A percentile compares a stretch with the other conserved stretches of the same genome.
Evolutionary conservation across 2,113 vertebrate genomes (phyloP).

Genomic region (Callocephalon fimbriatum): DNA sequence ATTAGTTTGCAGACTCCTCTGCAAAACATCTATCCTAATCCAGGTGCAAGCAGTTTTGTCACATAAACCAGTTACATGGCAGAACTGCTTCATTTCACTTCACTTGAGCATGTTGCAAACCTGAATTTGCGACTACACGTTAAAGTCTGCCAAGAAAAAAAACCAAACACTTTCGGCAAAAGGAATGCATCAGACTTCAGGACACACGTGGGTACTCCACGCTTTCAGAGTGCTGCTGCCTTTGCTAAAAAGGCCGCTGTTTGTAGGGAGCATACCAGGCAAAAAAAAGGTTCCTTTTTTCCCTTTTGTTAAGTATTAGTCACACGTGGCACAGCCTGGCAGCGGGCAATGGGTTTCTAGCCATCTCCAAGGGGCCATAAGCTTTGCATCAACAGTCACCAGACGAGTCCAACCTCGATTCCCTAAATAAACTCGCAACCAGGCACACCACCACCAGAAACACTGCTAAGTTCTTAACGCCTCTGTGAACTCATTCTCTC

Average conservation of each 20-base stretch:
- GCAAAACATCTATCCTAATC: neutral
- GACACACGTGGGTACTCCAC: neutral
- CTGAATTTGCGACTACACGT: neutral
- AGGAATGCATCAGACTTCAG: fast-evolving
- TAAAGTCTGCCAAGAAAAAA: neutral
- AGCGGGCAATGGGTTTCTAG: neutral
- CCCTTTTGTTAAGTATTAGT: neutral
- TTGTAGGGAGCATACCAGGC: no score
- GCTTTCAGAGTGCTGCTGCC: neutral
- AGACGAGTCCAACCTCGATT: no score
- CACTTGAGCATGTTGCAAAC: neutral
- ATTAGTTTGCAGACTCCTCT: neutral
- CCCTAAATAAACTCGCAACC: neutral
- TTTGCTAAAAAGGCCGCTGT: neutral
- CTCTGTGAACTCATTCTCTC: neutral
- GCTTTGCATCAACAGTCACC: neutral
- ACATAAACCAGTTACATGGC: neutral
- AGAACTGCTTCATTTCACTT: neutral
- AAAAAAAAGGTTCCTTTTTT: neutral
- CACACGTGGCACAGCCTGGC: neutral
- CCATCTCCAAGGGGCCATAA: neutral
- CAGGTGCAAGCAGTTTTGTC: neutral
- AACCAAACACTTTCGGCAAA: neutral
- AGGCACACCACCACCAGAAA: neutral
- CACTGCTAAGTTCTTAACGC: no score